Base-by-base conservation (phyloP, 1,140 invertebrate genomes). In the Lordiphosa stackelbergi region DNA sequence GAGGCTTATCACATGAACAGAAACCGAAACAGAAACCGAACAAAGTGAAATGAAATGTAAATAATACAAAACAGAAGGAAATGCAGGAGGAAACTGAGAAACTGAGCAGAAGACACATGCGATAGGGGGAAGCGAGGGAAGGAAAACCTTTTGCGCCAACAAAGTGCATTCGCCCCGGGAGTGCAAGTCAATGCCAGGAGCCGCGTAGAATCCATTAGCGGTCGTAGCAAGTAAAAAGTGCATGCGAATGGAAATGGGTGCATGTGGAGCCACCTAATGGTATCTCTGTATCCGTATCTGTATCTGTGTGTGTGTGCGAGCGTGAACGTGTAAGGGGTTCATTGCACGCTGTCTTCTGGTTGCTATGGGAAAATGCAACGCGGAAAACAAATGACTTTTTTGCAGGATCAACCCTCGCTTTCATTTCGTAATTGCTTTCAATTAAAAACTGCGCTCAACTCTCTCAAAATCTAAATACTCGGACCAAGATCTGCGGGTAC, bases 131-230 rank as follows among this genome's bases (percentile, higher is more conserved):
- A 31, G 40, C 35, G 31, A 31, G 40, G 37, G 43, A 60, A 41
- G 74, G 73, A 72, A 72, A 81, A 83, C 77, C 77, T 77, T 75
- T 75, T 58, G 57, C 57, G 52, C 66, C 40, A 56, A 52, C 48
- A 65, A 81, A 84, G 77, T 83, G 77, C 78, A 83, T 83, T 83
- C 73, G 77, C 77, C 77, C 52, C 57, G 34, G 10, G 35, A 46
- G 52, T 46, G 36, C 35, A 10, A 49, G 63, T 52, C 57, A 54
- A 47, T 46, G 57, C 56, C 64, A 77, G 78, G 72, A 83, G 72
- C 43, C 51, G 55, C 49, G 57, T 68, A 54, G 66, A 69, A 69
- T 65, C 71, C 72, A 74, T 74, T 74, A 69, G 71, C 71, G 70
- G 45, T 56, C 37, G 19, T 16, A 4, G 36, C 19, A 16, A 54